Evolutionary conservation across 2,113 vertebrate species (phyloP).

Genomic region (Pelvicachromis taeniatus): DNA sequence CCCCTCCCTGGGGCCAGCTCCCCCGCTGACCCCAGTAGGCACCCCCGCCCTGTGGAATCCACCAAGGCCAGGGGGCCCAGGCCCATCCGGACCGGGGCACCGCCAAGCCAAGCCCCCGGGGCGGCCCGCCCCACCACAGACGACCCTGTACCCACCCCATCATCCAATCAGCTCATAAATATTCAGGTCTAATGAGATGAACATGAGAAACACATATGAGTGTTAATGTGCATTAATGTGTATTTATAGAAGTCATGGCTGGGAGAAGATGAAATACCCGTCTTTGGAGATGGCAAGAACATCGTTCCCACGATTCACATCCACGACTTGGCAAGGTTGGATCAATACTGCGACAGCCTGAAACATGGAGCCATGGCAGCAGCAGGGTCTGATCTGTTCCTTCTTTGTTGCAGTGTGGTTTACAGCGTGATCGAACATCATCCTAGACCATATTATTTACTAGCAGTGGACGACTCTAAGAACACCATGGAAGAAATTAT

Average conservation of each 20-base stretch:
- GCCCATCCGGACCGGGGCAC: no score
- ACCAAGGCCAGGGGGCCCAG: no score
- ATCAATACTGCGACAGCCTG: neutral
- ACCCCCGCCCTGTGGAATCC: no score
- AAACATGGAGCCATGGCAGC: no score
- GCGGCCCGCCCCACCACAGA: no score
- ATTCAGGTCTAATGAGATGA: neutral
- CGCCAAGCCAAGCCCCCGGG: no score
- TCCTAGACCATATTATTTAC: constrained; percentile 77
- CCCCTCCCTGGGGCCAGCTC: no score
- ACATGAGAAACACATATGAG: neutral
- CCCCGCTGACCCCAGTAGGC: no score
- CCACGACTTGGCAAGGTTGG: constrained; percentile 84
- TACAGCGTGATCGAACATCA: constrained; percentile 81
- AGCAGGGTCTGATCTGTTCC: neutral
- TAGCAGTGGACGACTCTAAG: constrained; percentile 83
- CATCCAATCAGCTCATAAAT: neutral
- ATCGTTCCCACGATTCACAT: constrained; percentile 86
- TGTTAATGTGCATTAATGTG: neutral
- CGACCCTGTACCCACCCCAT: no score
- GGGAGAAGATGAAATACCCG: constrained; percentile 74
- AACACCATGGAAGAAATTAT: constrained; percentile 80
- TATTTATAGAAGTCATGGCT: constrained; percentile 79
- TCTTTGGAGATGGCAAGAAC: constrained; percentile 86
- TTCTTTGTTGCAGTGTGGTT: constrained; percentile 73